Percentiles rank a stretch among this genome's conserved stretches.
phyloP scores from a whole-genome alignment of 1,140 invertebrate species.

The Papilio helenus region DNA sequence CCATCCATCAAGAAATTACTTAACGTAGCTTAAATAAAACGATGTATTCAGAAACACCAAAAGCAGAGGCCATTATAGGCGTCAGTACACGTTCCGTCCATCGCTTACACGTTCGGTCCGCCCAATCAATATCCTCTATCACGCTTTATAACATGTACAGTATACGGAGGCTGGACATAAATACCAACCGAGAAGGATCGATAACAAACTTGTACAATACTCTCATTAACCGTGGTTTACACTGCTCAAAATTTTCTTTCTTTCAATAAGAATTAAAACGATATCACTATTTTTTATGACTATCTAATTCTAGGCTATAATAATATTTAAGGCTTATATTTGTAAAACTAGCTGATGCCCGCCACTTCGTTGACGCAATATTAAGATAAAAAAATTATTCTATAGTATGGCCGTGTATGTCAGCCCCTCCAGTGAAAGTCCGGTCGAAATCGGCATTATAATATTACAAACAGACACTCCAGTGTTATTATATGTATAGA shows the following conservation, averaged over 20 bases:
- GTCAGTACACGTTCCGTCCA: constrained; percentile 52
- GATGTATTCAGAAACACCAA: constrained; percentile 32
- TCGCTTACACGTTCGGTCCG: constrained; percentile 57
- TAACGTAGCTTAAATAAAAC: background rate
- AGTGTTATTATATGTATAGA: too few species aligned
- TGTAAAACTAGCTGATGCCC: too few species aligned
- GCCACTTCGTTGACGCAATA: too few species aligned
- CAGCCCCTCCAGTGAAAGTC: too few species aligned
- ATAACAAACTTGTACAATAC: background rate
- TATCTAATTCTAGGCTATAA: too few species aligned
- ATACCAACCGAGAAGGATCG: background rate
- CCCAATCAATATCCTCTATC: constrained; percentile 60
- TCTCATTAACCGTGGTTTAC: background rate
- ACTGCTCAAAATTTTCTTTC: background rate
- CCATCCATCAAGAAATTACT: too few species aligned
- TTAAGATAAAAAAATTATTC: too few species aligned
- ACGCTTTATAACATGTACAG: background rate
- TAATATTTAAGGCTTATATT: too few species aligned
- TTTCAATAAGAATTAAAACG: background rate
- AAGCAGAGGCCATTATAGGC: constrained; percentile 47
- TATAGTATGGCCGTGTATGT: too few species aligned
- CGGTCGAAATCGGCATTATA: too few species aligned
- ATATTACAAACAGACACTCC: too few species aligned
- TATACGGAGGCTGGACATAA: constrained; percentile 14
- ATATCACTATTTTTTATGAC: too few species aligned